phyloP scores from a whole-genome alignment of 2,888 invertebrate genomes.

The Troides helena region DNA sequence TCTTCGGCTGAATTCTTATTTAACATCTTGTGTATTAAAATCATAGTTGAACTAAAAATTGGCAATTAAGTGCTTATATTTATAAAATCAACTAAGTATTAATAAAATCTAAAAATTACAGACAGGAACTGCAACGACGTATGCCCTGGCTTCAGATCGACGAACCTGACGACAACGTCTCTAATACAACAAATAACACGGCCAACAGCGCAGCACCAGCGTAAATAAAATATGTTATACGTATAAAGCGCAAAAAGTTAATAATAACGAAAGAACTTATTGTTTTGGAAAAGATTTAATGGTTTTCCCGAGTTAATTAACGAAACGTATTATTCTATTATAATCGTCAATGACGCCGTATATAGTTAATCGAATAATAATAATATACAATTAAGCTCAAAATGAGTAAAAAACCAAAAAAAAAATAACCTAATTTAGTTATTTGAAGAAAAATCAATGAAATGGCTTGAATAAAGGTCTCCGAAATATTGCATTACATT shows the following conservation, averaged over 20 bases:
- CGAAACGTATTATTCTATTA: slow-evolving; percentile 1
- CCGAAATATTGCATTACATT: slow-evolving; percentile 17
- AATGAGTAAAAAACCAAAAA: slow-evolving; percentile 31
- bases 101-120: slow-evolving; percentile 44
- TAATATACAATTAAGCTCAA: slow-evolving; percentile 12
- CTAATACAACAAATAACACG: slow-evolving; percentile 77
- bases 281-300: slow-evolving; percentile 13
- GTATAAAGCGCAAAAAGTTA: slow-evolving; percentile 15
- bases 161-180: slow-evolving; percentile 82
- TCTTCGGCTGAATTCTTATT: too few relatives aligned
- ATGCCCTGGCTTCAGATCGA: slow-evolving; percentile 89
- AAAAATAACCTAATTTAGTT: slow-evolving; percentile 21
- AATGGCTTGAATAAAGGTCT: slow-evolving; percentile 20
- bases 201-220: slow-evolving; percentile 55
- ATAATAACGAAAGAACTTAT: slow-evolving; percentile 10
- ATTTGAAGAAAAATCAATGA: slow-evolving; percentile 20
- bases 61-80: too few relatives aligned
- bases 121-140: slow-evolving; percentile 88
- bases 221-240: slow-evolving; percentile 25
- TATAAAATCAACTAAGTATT: too few relatives aligned
- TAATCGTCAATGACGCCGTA: slow-evolving; percentile 9
- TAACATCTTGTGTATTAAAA: too few relatives aligned
- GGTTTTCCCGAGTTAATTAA: background rate
- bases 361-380: slow-evolving; percentile 23
- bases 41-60: too few relatives aligned